Evolutionary conservation across 2,888 invertebrate genomes (phyloP), one percentile per base, ranked within the genome.

Genomic region (Brassicogethes aeneus): DNA sequence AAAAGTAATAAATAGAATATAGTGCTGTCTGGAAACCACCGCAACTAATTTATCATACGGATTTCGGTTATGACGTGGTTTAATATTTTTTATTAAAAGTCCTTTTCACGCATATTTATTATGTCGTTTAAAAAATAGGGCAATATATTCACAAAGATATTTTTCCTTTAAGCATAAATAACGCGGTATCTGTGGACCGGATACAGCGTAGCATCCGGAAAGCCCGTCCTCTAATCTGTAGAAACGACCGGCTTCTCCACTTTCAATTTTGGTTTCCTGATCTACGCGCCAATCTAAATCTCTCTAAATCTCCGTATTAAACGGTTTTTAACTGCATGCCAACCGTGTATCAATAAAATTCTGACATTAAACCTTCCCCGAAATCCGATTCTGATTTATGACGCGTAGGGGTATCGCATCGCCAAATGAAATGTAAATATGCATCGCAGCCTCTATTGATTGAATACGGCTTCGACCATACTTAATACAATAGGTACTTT

Each of bases 241-340:
- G 46, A 45, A 56, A 54, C 53, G 52, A 50, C 47, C 52, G 43
- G 49, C 48, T 46, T 51, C 51, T 53, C 46, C 47, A 55, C 55
- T 56, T 55, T 56, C 56, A 56, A 56, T 56, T 56, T 56, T 53
- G 51, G 54, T 55, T 46, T 50, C 37, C 47, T 43, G 46, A 52
- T 49, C 48, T 45, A 45, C 43, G 40, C 47, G 34, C 45, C 45
- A 51, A 53, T 52, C 53, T 51, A 53, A 55, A 55, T 51, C 53
- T 52, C 42, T 46, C 45, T 45, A 44, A 54, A 43, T 44, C 44
- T 47, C 41, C 36, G 45, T 41, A 48, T 47, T 47, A 51, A 51
- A 40, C 44, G 38, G 37, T 47, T 43, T 45, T 47, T 36, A 42
- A 43, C 14, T 37, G 17, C 31, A 30, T 30, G 37, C 29, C 16